Base-by-base conservation (phyloP, 2,797 vertebrate genomes). In the Poeciliopsis presidionis region DNA sequence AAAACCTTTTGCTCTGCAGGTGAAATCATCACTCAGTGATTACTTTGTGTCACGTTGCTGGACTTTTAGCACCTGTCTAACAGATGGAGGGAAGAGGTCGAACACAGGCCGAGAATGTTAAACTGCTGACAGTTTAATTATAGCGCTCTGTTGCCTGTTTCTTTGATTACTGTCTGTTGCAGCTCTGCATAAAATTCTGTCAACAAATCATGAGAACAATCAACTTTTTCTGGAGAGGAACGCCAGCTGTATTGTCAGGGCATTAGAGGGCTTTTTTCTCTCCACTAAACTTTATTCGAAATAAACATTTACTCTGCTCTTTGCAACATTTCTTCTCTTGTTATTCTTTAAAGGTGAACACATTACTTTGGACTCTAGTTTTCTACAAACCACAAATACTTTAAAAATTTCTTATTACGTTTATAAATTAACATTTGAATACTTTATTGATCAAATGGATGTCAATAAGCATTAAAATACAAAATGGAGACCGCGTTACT, bases 51-150 rank as follows among this genome's bases (percentile, higher is more conserved):
- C 73, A 25, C 22, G 36, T 28, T 2, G 41, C 41, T 43, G 39
- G 67, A 45, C 65, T 57, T 25, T 28, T n/a, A 39, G 20, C 7
- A 69, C 12, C 71, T 13, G 46, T 16, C 46, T 22, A 39, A 22
- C 28, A n/a, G n/a, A 65, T 0, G 51, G 22, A 63, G 76, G 57
- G 67, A 65, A 76, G 43, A 51, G 46, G 65, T 59, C 30, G 33
- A 22, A 51, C 5, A 5, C 45, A 57, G 49, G n/a, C 63, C 33
- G 7, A n/a, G n/a, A n/a, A n/a, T n/a, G n/a, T n/a, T n/a, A n/a
- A n/a, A 25, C 36, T 47, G 18, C 73, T 71, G 18, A 51, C 78
- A 14, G 22, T 73, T 74, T 77, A 78, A 87, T 78, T 46, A 78
- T 5, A 9, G 63, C 5, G 51, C 51, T 78, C 82, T 86, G 87